Evolutionary conservation across 2,113 vertebrate genomes (phyloP), one percentile per base, ranked within the genome.

Genomic region (Thamnaconus septentrionalis): DNA sequence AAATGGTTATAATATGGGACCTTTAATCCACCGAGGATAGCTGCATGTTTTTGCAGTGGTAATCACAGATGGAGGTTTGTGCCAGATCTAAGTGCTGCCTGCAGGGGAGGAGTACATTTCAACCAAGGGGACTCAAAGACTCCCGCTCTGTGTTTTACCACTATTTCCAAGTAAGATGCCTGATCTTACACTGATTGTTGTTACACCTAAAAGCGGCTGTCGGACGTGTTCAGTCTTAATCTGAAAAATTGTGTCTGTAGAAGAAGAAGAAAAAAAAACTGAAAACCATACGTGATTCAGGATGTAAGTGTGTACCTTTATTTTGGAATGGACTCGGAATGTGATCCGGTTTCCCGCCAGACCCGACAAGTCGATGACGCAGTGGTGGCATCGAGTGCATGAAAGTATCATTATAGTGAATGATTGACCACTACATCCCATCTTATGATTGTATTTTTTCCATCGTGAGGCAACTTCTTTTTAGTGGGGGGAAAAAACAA

Each of bases 401-500:
- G 57, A 46, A 45, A 41, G 64, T 73, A 61, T 80, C 59, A 51
- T 80, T 61, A 75, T 67, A 66, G 78, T 44, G 57, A 80, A 69
- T 58, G 64, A 74, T 81, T 66, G 59, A 53, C 82, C 66, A 68
- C 61, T 64, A 71, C 83, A 76, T 81, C 73, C 61, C 78, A 76
- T 78, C 64, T 39, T 81, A 31, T 67, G 85, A 89, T 86, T 86
- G 85, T 87, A 87, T 75, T 84, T 86, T 75, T 73, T 76, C 76
- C 79, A 85, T 82, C 77, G 65, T 78, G 67, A 75, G 56, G 61
- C 77, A 3, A 64, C 31, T 54, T 52, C 7, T 81, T 71, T 80
- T 83, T 68, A 70, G 73, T 66, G 64, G 18, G 18, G 18, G 75
- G 53, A 53, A 62, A 69, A 2, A 31, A 31, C 18, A 31, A 48